phyloP scores from a whole-genome alignment of 1,140 invertebrate species.

The Dermatophagoides farinae region DNA sequence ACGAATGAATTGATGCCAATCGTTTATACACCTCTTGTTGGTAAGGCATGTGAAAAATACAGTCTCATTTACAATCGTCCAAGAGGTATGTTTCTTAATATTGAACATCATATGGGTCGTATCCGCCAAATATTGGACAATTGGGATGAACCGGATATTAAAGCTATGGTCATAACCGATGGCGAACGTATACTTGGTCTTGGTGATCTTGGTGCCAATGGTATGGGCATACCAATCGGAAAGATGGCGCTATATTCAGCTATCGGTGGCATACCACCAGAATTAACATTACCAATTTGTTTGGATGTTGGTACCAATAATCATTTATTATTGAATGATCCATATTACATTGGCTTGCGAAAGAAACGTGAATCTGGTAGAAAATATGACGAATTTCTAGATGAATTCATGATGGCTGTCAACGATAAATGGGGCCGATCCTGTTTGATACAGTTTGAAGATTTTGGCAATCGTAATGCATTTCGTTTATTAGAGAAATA shows the following conservation, averaged over 20 bases:
- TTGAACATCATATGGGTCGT: conserved; percentile 60
- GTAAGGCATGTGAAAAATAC: conserved; percentile 87
- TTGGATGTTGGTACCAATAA: conserved; percentile 85
- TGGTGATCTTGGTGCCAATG: conserved; percentile 78
- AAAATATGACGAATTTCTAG: conserved; percentile 81
- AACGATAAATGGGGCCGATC: conserved; percentile 42
- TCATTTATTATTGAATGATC: conserved; percentile 63
- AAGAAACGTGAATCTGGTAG: conserved; percentile 62
- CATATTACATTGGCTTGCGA: conserved; percentile 77
- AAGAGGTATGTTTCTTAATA: conserved; percentile 76
- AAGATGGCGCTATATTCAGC: conserved; percentile 82
- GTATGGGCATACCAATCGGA: conserved; percentile 87
- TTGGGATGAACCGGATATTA: conserved; percentile 15
- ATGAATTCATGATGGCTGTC: conserved; percentile 93
- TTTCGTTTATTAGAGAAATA: conserved; percentile 75
- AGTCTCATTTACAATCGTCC: conserved; percentile 81
- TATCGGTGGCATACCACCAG: conserved; percentile 74
- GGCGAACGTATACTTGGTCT: conserved; percentile 81
- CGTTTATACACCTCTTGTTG: conserved; percentile 93
- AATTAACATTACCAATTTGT: conserved; percentile 72
- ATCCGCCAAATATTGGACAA: not conserved
- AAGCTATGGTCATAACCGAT: conserved; percentile 84
- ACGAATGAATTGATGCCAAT: conserved; percentile 89
- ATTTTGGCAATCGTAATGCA: conserved; percentile 83
- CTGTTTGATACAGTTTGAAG: conserved; percentile 61